Evolutionary conservation across 2,888 invertebrate species (phyloP).

Genomic region (Scaptomyza cyrtandrae): DNA sequence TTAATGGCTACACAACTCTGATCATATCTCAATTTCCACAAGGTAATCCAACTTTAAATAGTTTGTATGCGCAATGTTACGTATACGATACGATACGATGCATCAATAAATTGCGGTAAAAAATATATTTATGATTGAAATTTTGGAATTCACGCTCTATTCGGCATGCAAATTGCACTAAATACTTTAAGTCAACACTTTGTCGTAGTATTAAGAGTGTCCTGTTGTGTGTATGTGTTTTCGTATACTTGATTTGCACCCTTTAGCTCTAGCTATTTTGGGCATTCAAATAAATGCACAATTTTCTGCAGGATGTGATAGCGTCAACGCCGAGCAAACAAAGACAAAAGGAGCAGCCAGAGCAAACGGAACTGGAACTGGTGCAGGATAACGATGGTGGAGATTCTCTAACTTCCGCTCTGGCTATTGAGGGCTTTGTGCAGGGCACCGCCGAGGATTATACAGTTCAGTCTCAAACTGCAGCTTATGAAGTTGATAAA

Average conservation of each 20-base stretch:
- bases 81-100: constrained; percentile 7
- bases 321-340: constrained; percentile 30
- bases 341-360: neutral
- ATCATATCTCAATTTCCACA: constrained; percentile 22
- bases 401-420: constrained; percentile 82
- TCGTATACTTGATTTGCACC: constrained; percentile 33
- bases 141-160: neutral
- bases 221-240: constrained; percentile 23
- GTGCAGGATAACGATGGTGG: constrained; percentile 59
- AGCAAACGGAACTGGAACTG: constrained; percentile 26
- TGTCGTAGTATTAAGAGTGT: constrained; percentile 44
- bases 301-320: constrained; percentile 68
- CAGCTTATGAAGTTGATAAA: constrained; percentile 82
- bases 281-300: constrained; percentile 42
- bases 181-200: constrained; percentile 6
- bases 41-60: constrained; percentile 8
- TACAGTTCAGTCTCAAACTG: constrained; percentile 85
- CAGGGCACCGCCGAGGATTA: constrained; percentile 84
- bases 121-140: neutral
- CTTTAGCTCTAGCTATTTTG: constrained; percentile 11
- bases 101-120: neutral
- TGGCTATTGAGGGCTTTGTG: constrained; percentile 84
- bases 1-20: constrained; percentile 41
- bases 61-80: constrained; percentile 39
- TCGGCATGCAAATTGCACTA: constrained; percentile 21